These are phyloP conservation scores for Apeira syringaria DNA, from an alignment of 2,888 invertebrate genomes.

Conservation along the genomic window DNA sequence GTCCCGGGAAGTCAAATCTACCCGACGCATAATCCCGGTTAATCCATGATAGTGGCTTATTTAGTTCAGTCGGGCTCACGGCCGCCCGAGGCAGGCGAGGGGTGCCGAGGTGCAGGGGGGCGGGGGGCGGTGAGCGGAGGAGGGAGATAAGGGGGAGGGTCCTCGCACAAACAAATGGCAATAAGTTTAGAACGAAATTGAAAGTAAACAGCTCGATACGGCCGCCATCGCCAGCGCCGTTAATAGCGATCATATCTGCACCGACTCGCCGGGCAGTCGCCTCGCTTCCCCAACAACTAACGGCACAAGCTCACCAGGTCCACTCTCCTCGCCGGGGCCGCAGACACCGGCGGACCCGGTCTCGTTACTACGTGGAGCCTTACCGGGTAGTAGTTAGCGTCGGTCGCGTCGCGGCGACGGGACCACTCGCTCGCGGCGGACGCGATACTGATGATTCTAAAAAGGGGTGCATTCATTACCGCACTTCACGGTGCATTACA, in stretches of 20 bases:
- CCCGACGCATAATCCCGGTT: slow-evolving; percentile 16
- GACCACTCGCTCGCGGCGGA: too few species aligned
- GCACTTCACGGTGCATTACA: too few species aligned
- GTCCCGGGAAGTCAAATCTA: slow-evolving; percentile 18
- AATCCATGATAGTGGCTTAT: slow-evolving; percentile 28
- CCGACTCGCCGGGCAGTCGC: slow-evolving; percentile 1
- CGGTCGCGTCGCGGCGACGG: background rate
- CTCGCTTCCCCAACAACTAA: slow-evolving; percentile 5
- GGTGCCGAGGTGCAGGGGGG: background rate
- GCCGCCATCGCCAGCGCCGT: slow-evolving; percentile 24
- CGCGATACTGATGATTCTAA: too few species aligned
- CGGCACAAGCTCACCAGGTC: slow-evolving; percentile 3
- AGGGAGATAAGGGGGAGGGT: too few species aligned
- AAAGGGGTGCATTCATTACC: too few species aligned
- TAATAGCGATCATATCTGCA: slow-evolving; percentile 21
- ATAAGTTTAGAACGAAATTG: slow-evolving; percentile 57
- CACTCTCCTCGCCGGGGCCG: background rate
- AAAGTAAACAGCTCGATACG: slow-evolving; percentile 53
- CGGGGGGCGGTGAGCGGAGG: too few species aligned
- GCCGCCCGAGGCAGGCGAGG: background rate
- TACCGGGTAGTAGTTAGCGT: slow-evolving; percentile 1
- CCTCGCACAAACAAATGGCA: slow-evolving; percentile 41
- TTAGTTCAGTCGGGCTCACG: slow-evolving; percentile 18
- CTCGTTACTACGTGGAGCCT: slow-evolving; percentile 6
- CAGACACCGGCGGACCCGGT: slow-evolving; percentile 1